Base-by-base conservation (phyloP, 2,113 vertebrate genomes). In the Gnathonemus echidnorhynchus region DNA sequence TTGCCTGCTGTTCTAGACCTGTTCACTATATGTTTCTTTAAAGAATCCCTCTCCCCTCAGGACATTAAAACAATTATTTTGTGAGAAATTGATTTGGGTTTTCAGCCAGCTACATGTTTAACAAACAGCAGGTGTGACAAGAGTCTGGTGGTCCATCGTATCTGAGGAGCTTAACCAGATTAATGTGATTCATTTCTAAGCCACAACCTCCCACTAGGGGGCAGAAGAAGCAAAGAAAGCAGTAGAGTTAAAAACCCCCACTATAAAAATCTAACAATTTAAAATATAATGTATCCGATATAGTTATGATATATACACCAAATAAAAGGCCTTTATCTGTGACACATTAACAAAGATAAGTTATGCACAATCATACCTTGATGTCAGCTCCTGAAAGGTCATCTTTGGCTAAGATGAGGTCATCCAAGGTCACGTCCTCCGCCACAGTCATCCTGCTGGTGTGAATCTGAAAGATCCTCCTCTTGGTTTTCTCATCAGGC, bases 361-460 rank as follows among this genome's bases (percentile, higher is more conserved):
- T 19, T 84, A 9, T 9, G 70, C 31, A 39, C 27, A 83, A 77
- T n/a, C 19, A 62, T 52, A 97, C 98, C 97, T 99, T 99, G 92
- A 99, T 99, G 93, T 99, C 98, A 5, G 98, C 98, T 74, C 98
- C 98, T 2, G 98, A 99, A 46, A 99, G 96, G 93, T 99, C 98
- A 3, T 99, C 98, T 93, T 99, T 99, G 11, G 98, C 98, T 96
- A 99, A 95, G 49, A 99, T 99, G 91, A 99, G 93, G 91, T 99
- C 98, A 21, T 99, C 98, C 17, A 99, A 94, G 48, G 97, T 98
- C 53, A 99, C 98, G 0, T 99, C 98, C 17, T 96, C 97, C 0
- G 98, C 97, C 88, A 99, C 66, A 0, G 98, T 99, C 98, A 99
- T 99, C 88, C 98, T 97, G 91, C 98, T 99, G 0, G 98, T 99